phyloP scores from a whole-genome alignment of 1,140 invertebrate genomes.

The Polyergus mexicanus region DNA sequence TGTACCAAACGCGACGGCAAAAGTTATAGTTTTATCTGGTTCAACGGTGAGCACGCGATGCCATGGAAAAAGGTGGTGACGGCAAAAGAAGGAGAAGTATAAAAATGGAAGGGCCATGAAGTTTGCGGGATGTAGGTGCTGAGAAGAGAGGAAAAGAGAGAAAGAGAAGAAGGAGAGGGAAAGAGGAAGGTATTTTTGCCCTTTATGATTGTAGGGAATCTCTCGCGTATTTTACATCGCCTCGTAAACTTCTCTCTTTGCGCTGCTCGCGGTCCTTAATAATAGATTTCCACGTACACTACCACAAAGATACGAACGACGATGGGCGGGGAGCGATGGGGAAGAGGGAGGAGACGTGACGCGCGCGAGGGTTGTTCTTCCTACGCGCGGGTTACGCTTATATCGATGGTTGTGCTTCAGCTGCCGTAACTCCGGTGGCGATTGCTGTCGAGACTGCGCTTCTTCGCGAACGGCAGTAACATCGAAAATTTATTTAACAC shows the following conservation, averaged over 20 bases:
- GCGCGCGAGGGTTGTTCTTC: slow-evolving; percentile 20
- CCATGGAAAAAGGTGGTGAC: slow-evolving; percentile 28
- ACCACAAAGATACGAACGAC: slow-evolving; percentile 38
- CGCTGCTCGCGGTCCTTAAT: slow-evolving; percentile 71
- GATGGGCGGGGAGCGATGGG: slow-evolving; percentile 7
- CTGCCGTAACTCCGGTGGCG: not conserved
- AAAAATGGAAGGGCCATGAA: slow-evolving; percentile 57
- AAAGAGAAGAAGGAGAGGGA: slow-evolving; percentile 24
- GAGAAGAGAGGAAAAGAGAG: slow-evolving; percentile 5
- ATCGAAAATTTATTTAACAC: slow-evolving; percentile 75
- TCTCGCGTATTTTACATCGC: slow-evolving; percentile 75
- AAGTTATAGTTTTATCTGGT: slow-evolving; percentile 68
- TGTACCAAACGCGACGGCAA: slow-evolving; percentile 48
- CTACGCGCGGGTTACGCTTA: not conserved
- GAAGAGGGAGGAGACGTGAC: not conserved
- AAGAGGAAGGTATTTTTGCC: slow-evolving; percentile 59
- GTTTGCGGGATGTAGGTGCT: slow-evolving; percentile 6
- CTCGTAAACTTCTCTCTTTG: slow-evolving; percentile 74
- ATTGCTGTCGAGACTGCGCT: slow-evolving; percentile 24
- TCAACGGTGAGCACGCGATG: slow-evolving; percentile 17
- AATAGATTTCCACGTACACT: slow-evolving; percentile 74
- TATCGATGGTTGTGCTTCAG: slow-evolving; percentile 11
- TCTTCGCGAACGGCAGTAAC: slow-evolving; percentile 42
- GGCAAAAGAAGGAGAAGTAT: slow-evolving; percentile 40
- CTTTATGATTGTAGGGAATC: slow-evolving; percentile 77